These are phyloP conservation scores for Drosophila formosana DNA, from an alignment of 2,888 invertebrate species.

Conservation along the genomic window DNA sequence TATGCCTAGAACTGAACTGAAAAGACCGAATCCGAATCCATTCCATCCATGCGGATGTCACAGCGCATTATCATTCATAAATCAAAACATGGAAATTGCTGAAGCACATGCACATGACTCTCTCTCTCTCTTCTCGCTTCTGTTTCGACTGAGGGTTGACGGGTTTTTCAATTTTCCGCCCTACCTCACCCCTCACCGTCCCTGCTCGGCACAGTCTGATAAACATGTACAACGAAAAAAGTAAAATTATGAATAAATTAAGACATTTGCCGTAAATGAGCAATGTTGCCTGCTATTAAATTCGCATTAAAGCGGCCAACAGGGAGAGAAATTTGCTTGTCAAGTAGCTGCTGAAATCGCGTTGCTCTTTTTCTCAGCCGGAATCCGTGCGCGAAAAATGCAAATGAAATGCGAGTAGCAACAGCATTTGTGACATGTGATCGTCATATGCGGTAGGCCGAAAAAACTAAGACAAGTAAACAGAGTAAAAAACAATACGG, in stretches of 20 bases:
- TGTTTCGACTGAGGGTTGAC: constrained; percentile 27
- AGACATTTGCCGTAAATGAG: constrained; percentile 67
- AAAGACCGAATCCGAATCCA: constrained; percentile 6
- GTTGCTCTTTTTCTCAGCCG: constrained; percentile 34
- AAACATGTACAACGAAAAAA: constrained; percentile 65
- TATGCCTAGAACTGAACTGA: constrained; percentile 67
- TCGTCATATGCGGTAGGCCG: constrained; percentile 45
- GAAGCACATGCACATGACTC: constrained; percentile 39
- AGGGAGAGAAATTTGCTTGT: neutral
- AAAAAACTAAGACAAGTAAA: constrained; percentile 10
- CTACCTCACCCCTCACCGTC: constrained; percentile 9
- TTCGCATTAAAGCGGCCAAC: constrained; percentile 78
- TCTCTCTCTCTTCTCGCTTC: constrained; percentile 13
- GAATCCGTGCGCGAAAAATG: constrained; percentile 28
- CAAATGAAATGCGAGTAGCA: constrained; percentile 47
- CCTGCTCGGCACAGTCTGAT: constrained; percentile 55
- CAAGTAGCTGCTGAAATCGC: constrained; percentile 23
- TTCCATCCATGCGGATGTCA: constrained; percentile 66
- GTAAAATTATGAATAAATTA: constrained; percentile 82
- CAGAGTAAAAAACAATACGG: constrained; percentile 60
- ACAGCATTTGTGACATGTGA: constrained; percentile 6
- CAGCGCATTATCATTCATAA: constrained; percentile 84
- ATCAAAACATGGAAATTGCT: constrained; percentile 83
- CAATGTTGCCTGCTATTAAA: constrained; percentile 75
- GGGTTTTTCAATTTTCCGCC: constrained; percentile 53